Base-by-base conservation (phyloP, 2,113 vertebrate genomes). In the Ochotona curzoniae region DNA sequence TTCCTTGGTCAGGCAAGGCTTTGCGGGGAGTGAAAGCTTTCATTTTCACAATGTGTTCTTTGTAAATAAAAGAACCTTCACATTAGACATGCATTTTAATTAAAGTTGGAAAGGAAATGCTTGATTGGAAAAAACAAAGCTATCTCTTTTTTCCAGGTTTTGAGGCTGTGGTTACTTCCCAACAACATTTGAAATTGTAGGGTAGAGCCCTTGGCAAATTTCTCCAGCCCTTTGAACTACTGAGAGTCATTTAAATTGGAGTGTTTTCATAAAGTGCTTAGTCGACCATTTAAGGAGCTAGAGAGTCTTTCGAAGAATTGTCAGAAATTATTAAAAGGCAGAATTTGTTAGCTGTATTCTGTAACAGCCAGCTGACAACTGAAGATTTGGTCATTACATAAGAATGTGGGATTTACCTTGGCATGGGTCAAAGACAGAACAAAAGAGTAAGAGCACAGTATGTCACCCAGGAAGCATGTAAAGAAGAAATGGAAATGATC, bases 11-110 rank as follows among this genome's bases (percentile, higher is more conserved):
- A 82, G 60, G 47, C 83, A 92, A 89, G 57, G 23, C 79, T 94
- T 95, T 87, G 93, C 69, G 87, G 44, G 54, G 11, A 82, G 73
- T 49, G 69, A 94, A 94, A 91, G 81, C 60, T 10, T 91, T 61
- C 23, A 63, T 71, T 79, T 89, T 66, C 82, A 63, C 35, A 73
- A 30, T 70, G 51, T 21, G 66, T 87, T 95, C 64, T 82, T 73
- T 15, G 70, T 79, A 93, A 91, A 87, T 87, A 90, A 95, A 95
- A 89, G 71, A 81, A 84, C 87, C 70, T 84, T 94, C 91, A 95
- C 83, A 30, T 44, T 86, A 93, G 83, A 85, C 94, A 91, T 94
- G 76, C 93, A 57, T 90, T 85, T 97, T 94, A 96, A 97, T 96
- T 96, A 94, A 95, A 93, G 60, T 73, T 82, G 51, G 44, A 54